phyloP scores from a whole-genome alignment of 2,888 invertebrate species.

The Salpingus planirostris region DNA sequence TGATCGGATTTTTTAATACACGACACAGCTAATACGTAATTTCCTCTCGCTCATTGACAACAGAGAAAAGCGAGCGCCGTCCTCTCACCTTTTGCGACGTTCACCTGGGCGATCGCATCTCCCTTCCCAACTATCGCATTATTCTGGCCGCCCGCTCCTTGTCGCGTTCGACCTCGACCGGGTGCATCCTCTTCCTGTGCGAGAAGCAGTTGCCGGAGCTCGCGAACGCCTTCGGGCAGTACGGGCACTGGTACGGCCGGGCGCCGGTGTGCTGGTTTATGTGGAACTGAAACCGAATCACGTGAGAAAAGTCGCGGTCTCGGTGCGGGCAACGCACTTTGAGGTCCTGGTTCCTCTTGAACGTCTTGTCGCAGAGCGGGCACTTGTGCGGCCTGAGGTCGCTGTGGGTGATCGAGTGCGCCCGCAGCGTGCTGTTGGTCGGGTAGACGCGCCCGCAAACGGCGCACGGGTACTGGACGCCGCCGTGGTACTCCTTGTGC shows the following conservation, averaged over 20 bases:
- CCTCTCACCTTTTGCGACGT: too few species aligned
- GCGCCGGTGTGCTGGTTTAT: conserved; percentile 69
- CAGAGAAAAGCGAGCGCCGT: too few species aligned
- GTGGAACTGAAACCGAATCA: conserved; percentile 50
- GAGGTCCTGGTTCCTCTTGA: conserved; percentile 65
- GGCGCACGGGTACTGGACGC: conserved; percentile 51
- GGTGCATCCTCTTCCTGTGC: conserved; percentile 63
- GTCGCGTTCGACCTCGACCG: conserved; percentile 51
- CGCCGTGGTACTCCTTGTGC: conserved; percentile 55
- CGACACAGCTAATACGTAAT: too few species aligned
- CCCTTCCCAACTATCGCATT: conserved; percentile 50
- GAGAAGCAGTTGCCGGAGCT: conserved; percentile 68
- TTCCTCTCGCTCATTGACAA: too few species aligned
- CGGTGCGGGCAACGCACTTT: conserved; percentile 43
- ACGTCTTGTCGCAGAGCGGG: conserved; percentile 59
- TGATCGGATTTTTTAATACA: too few species aligned
- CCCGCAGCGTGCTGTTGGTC: conserved; percentile 56
- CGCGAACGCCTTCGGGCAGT: conserved; percentile 62
- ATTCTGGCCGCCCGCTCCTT: conserved; percentile 47
- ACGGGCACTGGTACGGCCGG: conserved; percentile 63
- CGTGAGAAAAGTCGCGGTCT: not conserved
- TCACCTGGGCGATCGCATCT: too few species aligned
- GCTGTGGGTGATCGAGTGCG: conserved; percentile 63
- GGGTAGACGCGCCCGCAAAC: conserved; percentile 64
- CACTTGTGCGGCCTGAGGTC: conserved; percentile 60